Evolutionary conservation across 2,888 invertebrate species (phyloP).

Genomic region (Clanis bilineata): DNA sequence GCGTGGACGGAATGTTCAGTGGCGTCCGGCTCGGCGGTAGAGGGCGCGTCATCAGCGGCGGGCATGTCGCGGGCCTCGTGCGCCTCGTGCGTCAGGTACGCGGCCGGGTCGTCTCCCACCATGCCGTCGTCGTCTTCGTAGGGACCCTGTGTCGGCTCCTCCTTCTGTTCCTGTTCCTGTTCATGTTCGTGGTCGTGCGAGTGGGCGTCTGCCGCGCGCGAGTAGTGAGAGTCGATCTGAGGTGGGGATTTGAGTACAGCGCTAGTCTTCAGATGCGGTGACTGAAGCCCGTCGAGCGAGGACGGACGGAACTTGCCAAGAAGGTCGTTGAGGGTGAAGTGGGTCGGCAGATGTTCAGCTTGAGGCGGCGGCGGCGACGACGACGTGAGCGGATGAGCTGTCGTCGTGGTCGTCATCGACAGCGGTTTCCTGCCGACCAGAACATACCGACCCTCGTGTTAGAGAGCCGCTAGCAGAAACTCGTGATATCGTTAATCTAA

Average conservation of each 20-base stretch:
- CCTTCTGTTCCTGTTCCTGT: conserved; percentile 67
- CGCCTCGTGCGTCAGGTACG: conserved; percentile 67
- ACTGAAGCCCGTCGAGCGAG: conserved; percentile 75
- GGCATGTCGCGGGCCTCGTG: conserved; percentile 65
- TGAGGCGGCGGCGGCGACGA: conserved; percentile 80
- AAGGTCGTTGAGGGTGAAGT: conserved; percentile 80
- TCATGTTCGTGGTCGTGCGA: conserved; percentile 68
- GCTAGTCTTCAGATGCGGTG: conserved; percentile 73
- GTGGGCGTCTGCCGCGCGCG: conserved; percentile 76
- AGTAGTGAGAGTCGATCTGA: conserved; percentile 83
- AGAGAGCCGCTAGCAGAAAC: conserved; percentile 46
- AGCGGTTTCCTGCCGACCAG: conserved; percentile 75
- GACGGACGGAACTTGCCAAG: conserved; percentile 80
- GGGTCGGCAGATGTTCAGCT: conserved; percentile 78
- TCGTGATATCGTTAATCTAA: not conserved
- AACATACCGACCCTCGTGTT: conserved; percentile 65
- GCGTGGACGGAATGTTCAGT: conserved; percentile 80
- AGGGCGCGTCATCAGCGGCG: conserved; percentile 74
- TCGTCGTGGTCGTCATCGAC: conserved; percentile 81
- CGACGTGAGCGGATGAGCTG: conserved; percentile 79
- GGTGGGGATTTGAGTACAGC: conserved; percentile 78
- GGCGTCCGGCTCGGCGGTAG: conserved; percentile 83
- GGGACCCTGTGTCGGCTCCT: conserved; percentile 83
- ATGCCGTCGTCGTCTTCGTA: conserved; percentile 82
- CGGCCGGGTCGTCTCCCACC: conserved; percentile 81